These are phyloP conservation scores for Chondrilla cf. caribensis DNA, from an alignment of 37 sponge, comb jelly and placozoan species.

Conservation along the genomic window DNA sequence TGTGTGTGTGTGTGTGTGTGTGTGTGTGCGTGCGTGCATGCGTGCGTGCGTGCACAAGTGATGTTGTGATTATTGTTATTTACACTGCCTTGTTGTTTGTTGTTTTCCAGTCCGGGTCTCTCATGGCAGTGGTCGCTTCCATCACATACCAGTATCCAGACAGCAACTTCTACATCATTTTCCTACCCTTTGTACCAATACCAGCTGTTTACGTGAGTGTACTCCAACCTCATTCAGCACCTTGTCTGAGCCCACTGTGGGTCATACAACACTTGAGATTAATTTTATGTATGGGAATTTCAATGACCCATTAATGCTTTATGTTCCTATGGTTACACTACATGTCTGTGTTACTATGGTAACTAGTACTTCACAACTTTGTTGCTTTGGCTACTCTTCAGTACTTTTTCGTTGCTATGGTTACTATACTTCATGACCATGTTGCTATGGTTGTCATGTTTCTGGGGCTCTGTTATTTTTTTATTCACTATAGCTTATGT, in stretches of 20 bases:
- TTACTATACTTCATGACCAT: not conserved
- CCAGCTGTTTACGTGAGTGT: slow-evolving; percentile 42
- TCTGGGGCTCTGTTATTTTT: no score
- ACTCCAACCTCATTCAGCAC: not conserved
- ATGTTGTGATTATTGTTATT: no score
- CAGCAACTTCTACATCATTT: slow-evolving; percentile 44
- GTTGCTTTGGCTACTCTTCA: no score
- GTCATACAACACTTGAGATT: not conserved
- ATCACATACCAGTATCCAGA: slow-evolving; percentile 37
- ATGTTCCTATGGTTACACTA: not conserved
- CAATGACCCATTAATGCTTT: no score
- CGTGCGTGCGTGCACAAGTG: no score
- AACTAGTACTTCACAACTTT: no score
- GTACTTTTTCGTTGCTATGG: no score
- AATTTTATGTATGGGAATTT: no score
- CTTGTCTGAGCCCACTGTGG: not conserved
- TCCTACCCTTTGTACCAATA: slow-evolving; percentile 66
- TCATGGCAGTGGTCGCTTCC: slow-evolving; percentile 48
- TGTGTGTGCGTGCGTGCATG: not conserved
- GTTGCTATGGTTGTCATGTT: not conserved
- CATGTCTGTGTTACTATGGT: not conserved
- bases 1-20: slow-evolving; percentile 26
- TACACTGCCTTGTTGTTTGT: no score
- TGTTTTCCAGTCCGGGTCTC: slow-evolving; percentile 50
- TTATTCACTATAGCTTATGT: no score